Percentiles rank a stretch among this genome's conserved stretches.
phyloP scores from a whole-genome alignment of 2,113 vertebrate species.

The Malurus elegans region DNA sequence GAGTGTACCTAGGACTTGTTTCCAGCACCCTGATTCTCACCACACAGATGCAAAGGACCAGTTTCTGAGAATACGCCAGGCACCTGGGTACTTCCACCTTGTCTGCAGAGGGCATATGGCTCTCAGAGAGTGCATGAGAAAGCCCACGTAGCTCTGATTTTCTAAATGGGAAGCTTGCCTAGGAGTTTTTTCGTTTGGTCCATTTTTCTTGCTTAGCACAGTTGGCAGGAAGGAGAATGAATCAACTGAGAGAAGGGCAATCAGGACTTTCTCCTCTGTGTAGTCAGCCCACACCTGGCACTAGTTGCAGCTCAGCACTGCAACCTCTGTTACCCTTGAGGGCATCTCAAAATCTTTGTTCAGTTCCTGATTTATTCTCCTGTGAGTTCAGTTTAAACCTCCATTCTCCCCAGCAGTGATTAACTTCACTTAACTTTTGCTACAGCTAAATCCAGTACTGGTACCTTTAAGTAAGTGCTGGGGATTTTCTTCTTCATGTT shows the following conservation, averaged over 20 bases:
- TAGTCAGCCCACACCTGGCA: neutral
- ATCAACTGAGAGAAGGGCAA: neutral
- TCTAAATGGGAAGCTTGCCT: neutral
- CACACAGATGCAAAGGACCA: neutral
- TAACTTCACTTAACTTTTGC: neutral
- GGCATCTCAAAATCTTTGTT: neutral
- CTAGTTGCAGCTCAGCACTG: neutral
- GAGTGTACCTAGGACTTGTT: neutral
- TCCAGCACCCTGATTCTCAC: neutral
- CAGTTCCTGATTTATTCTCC: neutral
- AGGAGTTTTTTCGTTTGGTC: neutral
- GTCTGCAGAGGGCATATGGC: neutral
- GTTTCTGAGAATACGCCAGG: neutral
- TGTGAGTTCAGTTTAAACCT: neutral
- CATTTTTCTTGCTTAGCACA: neutral
- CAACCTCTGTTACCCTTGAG: neutral
- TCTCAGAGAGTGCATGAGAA: neutral
- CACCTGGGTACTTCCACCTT: neutral
- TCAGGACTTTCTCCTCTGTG: neutral
- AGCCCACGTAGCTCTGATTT: neutral
- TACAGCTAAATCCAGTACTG: neutral
- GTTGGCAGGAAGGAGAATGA: neutral
- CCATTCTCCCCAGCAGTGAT: neutral
- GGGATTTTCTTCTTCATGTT: accelerated
- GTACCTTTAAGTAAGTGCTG: neutral